These are phyloP conservation scores for Uria aalge DNA, from an alignment of 2,113 vertebrate genomes.

Conservation along the genomic window DNA sequence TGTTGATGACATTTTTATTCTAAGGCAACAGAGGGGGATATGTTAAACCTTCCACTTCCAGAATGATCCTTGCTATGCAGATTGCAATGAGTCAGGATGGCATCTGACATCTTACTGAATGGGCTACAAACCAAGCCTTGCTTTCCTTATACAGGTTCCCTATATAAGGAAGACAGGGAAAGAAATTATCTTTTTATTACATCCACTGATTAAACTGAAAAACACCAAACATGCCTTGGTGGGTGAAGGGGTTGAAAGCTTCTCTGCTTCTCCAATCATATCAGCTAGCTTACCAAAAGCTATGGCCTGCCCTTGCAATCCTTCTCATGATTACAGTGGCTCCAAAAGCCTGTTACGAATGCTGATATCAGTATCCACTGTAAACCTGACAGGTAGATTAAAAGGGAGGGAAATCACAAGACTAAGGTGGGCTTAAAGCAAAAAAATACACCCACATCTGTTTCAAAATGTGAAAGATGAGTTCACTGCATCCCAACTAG, in stretches of 20 bases:
- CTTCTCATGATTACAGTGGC: neutral
- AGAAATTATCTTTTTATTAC: neutral
- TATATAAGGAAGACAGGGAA: neutral
- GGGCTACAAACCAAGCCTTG: neutral
- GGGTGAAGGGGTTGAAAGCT: neutral
- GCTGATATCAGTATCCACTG: neutral
- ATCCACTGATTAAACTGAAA: neutral
- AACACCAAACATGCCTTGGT: neutral
- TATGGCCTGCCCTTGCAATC: neutral
- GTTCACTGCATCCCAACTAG: neutral
- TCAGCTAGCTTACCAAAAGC: neutral
- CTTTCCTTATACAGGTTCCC: neutral
- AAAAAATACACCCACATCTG: neutral
- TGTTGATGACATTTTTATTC: neutral
- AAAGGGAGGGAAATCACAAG: neutral
- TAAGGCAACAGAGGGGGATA: neutral
- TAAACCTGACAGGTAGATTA: neutral
- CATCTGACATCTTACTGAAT: neutral
- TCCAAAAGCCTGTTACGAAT: neutral
- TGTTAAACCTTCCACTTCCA: neutral
- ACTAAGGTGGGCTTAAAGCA: neutral
- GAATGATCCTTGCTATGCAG: neutral
- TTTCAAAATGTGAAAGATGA: neutral
- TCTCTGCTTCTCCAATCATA: neutral
- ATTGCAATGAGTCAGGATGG: neutral